phyloP scores from a whole-genome alignment of 2,888 invertebrate genomes.

The Phalera bucephala region DNA sequence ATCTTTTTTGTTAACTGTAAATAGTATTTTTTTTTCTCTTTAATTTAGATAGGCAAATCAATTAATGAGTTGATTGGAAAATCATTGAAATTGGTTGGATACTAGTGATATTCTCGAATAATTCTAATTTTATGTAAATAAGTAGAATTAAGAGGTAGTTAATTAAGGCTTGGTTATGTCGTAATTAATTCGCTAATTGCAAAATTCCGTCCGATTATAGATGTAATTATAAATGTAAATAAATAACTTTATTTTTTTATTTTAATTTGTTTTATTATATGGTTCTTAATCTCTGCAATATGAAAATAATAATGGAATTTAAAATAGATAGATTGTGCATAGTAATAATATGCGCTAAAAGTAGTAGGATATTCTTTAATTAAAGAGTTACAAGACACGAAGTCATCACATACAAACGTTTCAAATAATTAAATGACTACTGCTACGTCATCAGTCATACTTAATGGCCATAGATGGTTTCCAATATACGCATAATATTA shows the following conservation, averaged over 20 bases:
- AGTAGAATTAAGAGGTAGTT: slow-evolving; percentile 7
- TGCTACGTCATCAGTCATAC: no score
- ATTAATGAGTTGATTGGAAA: slow-evolving; percentile 13
- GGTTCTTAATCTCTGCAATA: background rate
- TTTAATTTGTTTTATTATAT: slow-evolving; percentile 5
- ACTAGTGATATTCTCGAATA: slow-evolving; percentile 9
- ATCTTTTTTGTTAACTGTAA: background rate
- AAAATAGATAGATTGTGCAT: no score
- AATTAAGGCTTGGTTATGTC: slow-evolving; percentile 19
- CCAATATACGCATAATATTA: no score
- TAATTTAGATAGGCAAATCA: background rate
- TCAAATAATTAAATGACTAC: no score
- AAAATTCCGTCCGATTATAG: slow-evolving; percentile 28
- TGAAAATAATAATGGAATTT: background rate
- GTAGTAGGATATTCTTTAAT: no score
- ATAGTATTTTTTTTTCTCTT: background rate
- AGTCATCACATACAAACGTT: no score
- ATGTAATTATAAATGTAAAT: slow-evolving; percentile 21
- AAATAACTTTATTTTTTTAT: slow-evolving; percentile 28
- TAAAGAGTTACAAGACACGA: no score
- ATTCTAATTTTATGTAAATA: slow-evolving; percentile 23
- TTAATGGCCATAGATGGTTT: no score
- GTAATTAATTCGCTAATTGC: slow-evolving; percentile 13
- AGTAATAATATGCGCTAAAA: no score
- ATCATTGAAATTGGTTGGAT: slow-evolving; percentile 20